phyloP scores from a whole-genome alignment of 2,113 vertebrate genomes.

The Microtus ochrogaster region DNA sequence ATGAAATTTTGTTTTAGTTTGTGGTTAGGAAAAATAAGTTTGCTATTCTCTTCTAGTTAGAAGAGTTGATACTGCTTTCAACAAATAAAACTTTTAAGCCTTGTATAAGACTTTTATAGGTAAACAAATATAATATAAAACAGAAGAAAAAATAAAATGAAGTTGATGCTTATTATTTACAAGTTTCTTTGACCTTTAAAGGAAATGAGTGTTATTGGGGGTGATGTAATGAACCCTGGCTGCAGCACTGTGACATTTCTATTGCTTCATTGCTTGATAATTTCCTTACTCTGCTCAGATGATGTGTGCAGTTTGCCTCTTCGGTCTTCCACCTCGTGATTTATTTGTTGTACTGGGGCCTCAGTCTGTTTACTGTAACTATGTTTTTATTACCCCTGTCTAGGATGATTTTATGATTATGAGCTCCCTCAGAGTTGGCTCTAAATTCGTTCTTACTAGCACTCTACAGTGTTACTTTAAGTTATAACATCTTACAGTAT shows the following conservation, averaged over 20 bases:
- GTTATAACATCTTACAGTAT: constrained; percentile 69
- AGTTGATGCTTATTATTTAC: background rate
- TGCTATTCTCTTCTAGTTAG: background rate
- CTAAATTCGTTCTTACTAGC: constrained; percentile 76
- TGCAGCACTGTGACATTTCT: constrained; percentile 65
- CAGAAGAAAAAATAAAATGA: background rate
- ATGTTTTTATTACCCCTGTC: constrained; percentile 82
- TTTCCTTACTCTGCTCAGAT: constrained; percentile 62
- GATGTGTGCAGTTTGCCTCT: constrained; percentile 45
- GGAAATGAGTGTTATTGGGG: background rate
- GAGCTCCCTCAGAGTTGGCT: constrained; percentile 69
- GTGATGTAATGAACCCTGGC: constrained; percentile 61
- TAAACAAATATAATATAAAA: background rate
- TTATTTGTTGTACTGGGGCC: constrained; percentile 69
- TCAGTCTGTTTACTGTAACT: constrained; percentile 79
- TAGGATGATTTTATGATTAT: constrained; percentile 83
- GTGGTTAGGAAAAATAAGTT: too few relatives aligned
- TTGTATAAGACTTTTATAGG: too few relatives aligned
- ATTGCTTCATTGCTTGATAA: constrained; percentile 70
- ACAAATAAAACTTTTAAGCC: too few relatives aligned
- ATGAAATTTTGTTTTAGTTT: background rate
- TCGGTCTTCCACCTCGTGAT: constrained; percentile 72
- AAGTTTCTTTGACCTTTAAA: constrained; percentile 69
- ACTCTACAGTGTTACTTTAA: constrained; percentile 74
- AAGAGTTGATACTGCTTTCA: too few relatives aligned